Conservation (phyloP, 1,140 invertebrate species). For the Amphibalanus amphitrite region DNA sequence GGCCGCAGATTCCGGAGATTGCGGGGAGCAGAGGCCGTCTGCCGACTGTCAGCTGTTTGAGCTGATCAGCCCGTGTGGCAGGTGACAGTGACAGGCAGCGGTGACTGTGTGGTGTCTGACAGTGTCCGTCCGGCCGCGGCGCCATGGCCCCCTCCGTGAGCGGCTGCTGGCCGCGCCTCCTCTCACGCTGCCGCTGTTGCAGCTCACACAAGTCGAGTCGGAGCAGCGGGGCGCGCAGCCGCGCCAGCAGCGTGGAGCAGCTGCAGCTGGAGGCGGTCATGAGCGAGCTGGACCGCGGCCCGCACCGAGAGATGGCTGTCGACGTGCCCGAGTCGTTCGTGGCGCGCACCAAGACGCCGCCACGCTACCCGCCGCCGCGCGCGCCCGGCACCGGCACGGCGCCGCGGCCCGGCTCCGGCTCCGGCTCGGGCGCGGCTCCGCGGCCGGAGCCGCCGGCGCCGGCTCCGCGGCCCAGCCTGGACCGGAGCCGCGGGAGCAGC, state of each 20-base stretch:
- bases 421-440: background rate
- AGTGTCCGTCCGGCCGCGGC: background rate
- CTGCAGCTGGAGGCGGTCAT: conserved; percentile 27
- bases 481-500: background rate
- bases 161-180: background rate
- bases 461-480: background rate
- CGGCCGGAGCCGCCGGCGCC: background rate
- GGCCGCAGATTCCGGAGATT: too few relatives aligned
- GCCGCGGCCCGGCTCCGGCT: background rate
- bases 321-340: conserved; percentile 93
- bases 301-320: conserved; percentile 76
- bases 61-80: too few relatives aligned
- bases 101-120: too few relatives aligned
- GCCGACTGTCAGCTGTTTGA: too few relatives aligned
- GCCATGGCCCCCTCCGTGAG: background rate
- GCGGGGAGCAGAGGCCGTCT: too few relatives aligned
- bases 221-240: conserved; percentile 17
- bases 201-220: conserved; percentile 19
- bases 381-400: background rate
- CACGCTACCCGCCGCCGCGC: conserved; percentile 46
- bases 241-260: conserved; percentile 11
- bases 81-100: too few relatives aligned
- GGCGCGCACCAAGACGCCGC: conserved; percentile 72
- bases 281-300: conserved; percentile 25
- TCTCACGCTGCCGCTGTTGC: conserved; percentile 5